Base-by-base conservation (phyloP, 2,113 vertebrate species). In the Pelmatolapia mariae region DNA sequence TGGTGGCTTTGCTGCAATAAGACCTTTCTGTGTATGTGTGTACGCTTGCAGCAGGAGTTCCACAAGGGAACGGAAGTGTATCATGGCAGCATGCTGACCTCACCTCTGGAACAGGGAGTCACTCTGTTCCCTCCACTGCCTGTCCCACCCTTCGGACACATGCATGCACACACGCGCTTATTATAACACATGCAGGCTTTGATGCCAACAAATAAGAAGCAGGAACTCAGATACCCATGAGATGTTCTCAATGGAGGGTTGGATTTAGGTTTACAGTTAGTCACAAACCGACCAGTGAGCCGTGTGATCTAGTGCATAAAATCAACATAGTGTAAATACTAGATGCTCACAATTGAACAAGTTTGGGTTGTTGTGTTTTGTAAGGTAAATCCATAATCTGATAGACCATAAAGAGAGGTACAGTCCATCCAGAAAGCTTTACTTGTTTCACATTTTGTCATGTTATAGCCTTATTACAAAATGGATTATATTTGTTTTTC, bases 21-120 rank as follows among this genome's bases (percentile, higher is more conserved):
- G 57, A 68, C 73, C 29, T 56, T 7, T 76, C 71, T 71, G 13
- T 81, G 26, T 81, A 24, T 86, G 87, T 84, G 85, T 87, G 47
- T 87, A 68, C 8, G 61, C 81, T 47, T 78, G 79, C 81, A 84
- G 91, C 87, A 83, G 82, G 85, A 88, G 83, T 86, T 59, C 53
- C 22, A 45, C 40, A 16, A 54, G 53, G 38, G 87, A 94, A 92
- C 93, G 94, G 95, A 96, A 95, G 91, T 92, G 92, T 89, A 85
- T 90, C 89, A 95, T 76, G 91, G 92, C 81, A 47, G 56, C 50
- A 29, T 40, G 26, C 93, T 97, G 96, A 96, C 94, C 93, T 96
- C 96, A 96, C 95, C 86, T 83, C 89, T 83, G 95, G 95, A 96
- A 97, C 96, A 96, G 92, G 92, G 91, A 89, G 94, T 95, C 95